phyloP scores from a whole-genome alignment of 1,140 invertebrate genomes.

The Pentalonia nigronervosa region DNA sequence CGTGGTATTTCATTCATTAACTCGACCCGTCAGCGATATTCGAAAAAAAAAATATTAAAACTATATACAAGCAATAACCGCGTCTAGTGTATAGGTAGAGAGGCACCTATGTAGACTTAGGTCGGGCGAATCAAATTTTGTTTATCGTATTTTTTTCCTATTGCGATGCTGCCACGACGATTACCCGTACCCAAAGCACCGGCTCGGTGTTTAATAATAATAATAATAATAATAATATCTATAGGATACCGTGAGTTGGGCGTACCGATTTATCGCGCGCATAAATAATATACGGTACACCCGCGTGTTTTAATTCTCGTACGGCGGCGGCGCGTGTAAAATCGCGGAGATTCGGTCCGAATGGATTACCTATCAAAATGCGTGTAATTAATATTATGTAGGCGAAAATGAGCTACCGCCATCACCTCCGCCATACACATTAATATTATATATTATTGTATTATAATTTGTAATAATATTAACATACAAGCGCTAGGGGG shows the following conservation, averaged over 20 bases:
- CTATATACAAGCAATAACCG: not conserved
- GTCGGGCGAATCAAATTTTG: not conserved
- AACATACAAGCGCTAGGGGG: not conserved
- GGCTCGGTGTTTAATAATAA: not conserved
- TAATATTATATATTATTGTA: not conserved
- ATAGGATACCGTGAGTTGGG: not conserved
- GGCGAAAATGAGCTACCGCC: not conserved
- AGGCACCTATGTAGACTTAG: not conserved
- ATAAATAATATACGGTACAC: constrained; percentile 6
- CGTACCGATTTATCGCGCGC: not conserved
- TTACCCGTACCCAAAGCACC: not conserved
- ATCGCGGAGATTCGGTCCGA: not conserved
- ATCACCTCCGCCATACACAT: not conserved
- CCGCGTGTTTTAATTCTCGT: not conserved
- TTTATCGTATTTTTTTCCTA: not conserved
- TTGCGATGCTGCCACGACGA: not conserved
- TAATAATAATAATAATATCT: not conserved
- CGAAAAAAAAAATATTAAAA: not conserved
- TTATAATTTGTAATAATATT: not conserved
- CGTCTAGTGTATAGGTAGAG: not conserved
- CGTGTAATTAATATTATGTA: constrained; percentile 44
- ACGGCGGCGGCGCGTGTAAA: not conserved
- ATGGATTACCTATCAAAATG: not conserved
- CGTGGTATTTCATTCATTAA: constrained; percentile 28
- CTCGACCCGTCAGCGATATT: not conserved